These are phyloP conservation scores for Ameiurus melas DNA, from an alignment of 2,113 vertebrate species.

Conservation along the genomic window DNA sequence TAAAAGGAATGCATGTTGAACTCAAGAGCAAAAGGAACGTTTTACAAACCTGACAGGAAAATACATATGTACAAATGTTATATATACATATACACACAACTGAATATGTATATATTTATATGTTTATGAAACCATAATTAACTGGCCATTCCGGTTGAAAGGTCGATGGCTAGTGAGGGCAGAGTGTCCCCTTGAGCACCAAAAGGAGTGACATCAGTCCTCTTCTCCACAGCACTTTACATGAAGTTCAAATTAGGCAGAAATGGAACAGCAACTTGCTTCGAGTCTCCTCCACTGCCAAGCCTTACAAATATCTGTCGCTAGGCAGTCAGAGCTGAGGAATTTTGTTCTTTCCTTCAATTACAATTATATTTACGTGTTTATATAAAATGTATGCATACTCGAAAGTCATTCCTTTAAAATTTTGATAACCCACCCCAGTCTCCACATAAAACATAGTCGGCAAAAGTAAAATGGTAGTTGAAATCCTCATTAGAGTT, in stretches of 20 bases:
- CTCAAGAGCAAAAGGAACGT: slow-evolving; percentile 82
- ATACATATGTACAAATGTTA: slow-evolving; percentile 71
- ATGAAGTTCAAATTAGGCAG: slow-evolving; percentile 62
- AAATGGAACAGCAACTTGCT: slow-evolving; percentile 42
- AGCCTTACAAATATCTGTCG: slow-evolving; percentile 38
- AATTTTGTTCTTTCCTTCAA: slow-evolving; percentile 71
- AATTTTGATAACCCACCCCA: slow-evolving; percentile 27
- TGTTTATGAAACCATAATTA: slow-evolving; percentile 56
- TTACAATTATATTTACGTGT: slow-evolving; percentile 39
- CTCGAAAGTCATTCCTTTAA: slow-evolving; percentile 52
- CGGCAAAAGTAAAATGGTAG: slow-evolving; percentile 84
- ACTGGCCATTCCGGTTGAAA: slow-evolving; percentile 90
- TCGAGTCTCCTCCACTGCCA: slow-evolving; percentile 10
- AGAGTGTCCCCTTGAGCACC: slow-evolving; percentile 84
- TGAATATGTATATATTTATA: slow-evolving; percentile 53
- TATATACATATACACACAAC: slow-evolving; percentile 57
- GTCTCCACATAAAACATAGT: slow-evolving; percentile 74
- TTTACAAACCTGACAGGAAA: slow-evolving; percentile 85
- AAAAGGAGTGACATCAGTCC: slow-evolving; percentile 67
- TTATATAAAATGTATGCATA: slow-evolving; percentile 58
- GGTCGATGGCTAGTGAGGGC: slow-evolving; percentile 82
- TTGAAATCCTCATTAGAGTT: slow-evolving; percentile 77
- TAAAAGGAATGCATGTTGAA: slow-evolving; percentile 90
- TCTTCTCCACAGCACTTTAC: slow-evolving; percentile 49
- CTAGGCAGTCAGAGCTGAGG: slow-evolving; percentile 65